Percentiles rank a stretch among this genome's conserved stretches.
Evolutionary conservation across 2,888 invertebrate species (phyloP).

Genomic region (Rhodophaea formosa): DNA sequence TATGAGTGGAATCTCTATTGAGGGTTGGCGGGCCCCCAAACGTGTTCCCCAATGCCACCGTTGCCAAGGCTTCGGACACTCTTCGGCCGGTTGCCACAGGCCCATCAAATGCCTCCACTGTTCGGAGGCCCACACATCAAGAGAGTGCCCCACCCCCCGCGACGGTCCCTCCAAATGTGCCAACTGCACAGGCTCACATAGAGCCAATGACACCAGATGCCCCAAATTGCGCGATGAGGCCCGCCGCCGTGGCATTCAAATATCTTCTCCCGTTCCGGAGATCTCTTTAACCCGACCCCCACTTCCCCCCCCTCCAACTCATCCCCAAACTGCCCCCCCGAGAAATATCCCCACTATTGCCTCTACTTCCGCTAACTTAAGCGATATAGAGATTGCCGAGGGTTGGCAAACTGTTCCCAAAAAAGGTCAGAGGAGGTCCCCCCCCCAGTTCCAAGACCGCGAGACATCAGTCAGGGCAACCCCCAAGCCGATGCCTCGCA

Average conservation of each 20-base stretch:
- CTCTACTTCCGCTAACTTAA: too few species aligned
- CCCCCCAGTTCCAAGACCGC: too few species aligned
- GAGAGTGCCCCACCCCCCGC: conserved; percentile 17
- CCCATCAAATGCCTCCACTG: conserved; percentile 22
- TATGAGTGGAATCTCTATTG: conserved; percentile 28
- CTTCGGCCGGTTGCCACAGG: conserved; percentile 20
- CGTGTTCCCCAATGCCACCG: conserved; percentile 31
- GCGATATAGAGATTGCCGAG: too few species aligned
- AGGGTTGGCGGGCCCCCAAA: conserved; percentile 26
- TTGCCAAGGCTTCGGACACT: conserved; percentile 17
- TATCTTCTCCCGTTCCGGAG: too few species aligned
- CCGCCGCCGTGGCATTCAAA: not conserved
- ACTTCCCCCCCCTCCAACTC: too few species aligned
- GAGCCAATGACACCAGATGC: conserved; percentile 22
- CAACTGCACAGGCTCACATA: conserved; percentile 22
- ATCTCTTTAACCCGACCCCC: too few species aligned
- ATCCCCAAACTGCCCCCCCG: too few species aligned
- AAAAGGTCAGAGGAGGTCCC: too few species aligned
- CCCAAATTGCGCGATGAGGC: not conserved
- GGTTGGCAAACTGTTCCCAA: too few species aligned
- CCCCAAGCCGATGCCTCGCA: too few species aligned
- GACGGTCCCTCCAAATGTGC: conserved; percentile 23
- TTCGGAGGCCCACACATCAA: conserved; percentile 17
- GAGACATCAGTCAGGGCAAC: too few species aligned
- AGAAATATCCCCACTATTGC: too few species aligned